Percentiles rank a stretch among this genome's conserved stretches.
Evolutionary conservation across 2,797 vertebrate species (phyloP).

Genomic region (Eidolon dupreanum): DNA sequence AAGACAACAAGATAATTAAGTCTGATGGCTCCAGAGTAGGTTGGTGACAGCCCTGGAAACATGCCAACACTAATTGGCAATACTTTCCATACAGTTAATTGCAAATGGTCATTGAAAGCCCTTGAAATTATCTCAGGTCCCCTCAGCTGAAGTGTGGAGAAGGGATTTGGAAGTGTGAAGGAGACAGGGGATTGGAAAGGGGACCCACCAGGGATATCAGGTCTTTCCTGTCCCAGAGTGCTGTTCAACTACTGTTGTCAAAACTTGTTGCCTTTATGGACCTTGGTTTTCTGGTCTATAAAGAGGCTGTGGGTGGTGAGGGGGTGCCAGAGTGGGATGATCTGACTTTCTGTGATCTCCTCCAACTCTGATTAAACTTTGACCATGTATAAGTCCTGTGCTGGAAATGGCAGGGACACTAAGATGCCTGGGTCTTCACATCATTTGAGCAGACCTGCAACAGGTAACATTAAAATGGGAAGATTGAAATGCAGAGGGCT

Average conservation of each 20-base stretch:
- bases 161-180: slow-evolving; percentile 82
- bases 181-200: slow-evolving; percentile 28
- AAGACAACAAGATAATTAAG: slow-evolving; percentile 71
- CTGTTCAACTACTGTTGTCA: neutral
- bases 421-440: neutral
- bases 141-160: slow-evolving; percentile 76
- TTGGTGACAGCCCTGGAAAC: neutral
- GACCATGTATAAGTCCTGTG: neutral
- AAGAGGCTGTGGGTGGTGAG: too few species aligned
- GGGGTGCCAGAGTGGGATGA: too few species aligned
- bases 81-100: slow-evolving; percentile 76
- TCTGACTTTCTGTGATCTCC: neutral
- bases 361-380: neutral
- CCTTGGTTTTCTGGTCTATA: neutral
- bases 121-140: slow-evolving; percentile 77
- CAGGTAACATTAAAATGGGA: neutral
- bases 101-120: slow-evolving; percentile 77
- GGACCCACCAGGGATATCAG: neutral
- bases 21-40: slow-evolving; percentile 38
- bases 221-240: neutral
- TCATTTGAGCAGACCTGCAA: neutral
- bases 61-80: slow-evolving; percentile 73
- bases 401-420: neutral
- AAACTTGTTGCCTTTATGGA: neutral
- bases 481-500: neutral